Base-by-base conservation (phyloP, 1,140 invertebrate genomes). In the Ganaspis sp. region DNA sequence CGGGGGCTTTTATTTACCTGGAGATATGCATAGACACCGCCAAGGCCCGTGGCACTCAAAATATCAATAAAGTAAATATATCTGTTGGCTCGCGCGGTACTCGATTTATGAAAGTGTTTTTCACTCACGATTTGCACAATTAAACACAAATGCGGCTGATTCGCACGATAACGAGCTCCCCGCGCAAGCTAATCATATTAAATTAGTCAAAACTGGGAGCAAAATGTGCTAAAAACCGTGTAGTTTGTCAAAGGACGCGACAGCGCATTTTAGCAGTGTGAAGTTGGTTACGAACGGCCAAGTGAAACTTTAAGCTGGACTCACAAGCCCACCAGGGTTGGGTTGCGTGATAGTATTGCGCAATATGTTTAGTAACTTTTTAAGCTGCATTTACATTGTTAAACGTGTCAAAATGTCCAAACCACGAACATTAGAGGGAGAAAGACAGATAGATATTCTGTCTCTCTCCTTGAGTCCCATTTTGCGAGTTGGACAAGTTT, bases 1-100 rank as follows among this genome's bases (percentile, higher is more conserved):
- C 54, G 70, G 49, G 42, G 37, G 15, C 77, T 64, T 37, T 72
- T 49, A 42, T 70, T 87, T 88, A 90, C 89, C 89, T 89, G 86
- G 83, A 82, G 84, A 87, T 90, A 90, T 89, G 87, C 89, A 90
- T 90, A 90, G 84, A 87, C 89, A 86, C 88, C 83, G 84, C 45
- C 80, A 81, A 85, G 82, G 85, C 81, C 85, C 83, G 81, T 88
- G 87, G 86, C 87, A 88, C 85, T 86, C 82, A 82, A 84, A 87
- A 86, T 89, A 89, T 89, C 87, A 88, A 88, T 86, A 88, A 89
- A 89, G 82, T 83, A 85, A 86, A 84, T 87, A 84, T 87, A 84
- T 84, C 83, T 80, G 80, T 80, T 80, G 83, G 73, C 74, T 42
- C 73, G 80, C 83, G 77, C 85, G 75, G 75, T 82, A 84, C 82